Percentiles rank a stretch among this genome's conserved stretches.
phyloP scores from a whole-genome alignment of 37 sponge, comb jelly and placozoan species.

The Cliona cf. orientalis region DNA sequence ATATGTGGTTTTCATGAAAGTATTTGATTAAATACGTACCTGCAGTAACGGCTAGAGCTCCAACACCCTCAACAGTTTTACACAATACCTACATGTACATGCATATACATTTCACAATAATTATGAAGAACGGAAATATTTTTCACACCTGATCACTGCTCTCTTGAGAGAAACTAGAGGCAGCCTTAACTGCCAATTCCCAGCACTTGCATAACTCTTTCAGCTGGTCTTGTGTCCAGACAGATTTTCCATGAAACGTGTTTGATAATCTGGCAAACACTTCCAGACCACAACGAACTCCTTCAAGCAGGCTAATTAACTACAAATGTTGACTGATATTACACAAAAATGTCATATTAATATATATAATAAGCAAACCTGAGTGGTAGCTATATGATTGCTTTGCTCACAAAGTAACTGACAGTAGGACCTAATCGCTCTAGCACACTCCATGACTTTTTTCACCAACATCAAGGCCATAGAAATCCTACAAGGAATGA shows the following conservation, averaged over 20 bases:
- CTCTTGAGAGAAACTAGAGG: neutral
- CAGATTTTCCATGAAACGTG: neutral
- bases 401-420: too few relatives aligned
- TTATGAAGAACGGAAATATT: neutral
- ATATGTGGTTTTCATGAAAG: too few relatives aligned
- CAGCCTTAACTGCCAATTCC: conserved; percentile 9
- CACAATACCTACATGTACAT: conserved; percentile 3
- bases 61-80: neutral
- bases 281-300: conserved; percentile 20
- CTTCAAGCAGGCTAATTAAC: conserved; percentile 14
- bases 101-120: neutral
- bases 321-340: neutral
- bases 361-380: too few relatives aligned
- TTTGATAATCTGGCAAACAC: conserved; percentile 13
- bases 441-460: too few relatives aligned
- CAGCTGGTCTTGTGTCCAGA: neutral
- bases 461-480: too few relatives aligned
- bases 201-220: conserved; percentile 17
- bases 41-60: conserved; percentile 13
- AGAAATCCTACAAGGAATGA: too few relatives aligned
- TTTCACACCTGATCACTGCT: neutral
- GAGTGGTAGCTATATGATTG: too few relatives aligned
- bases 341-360: neutral
- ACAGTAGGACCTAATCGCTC: too few relatives aligned
- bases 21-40: too few relatives aligned